phyloP scores from a whole-genome alignment of 2,113 vertebrate genomes.

The Oncorhynchus tshawytscha region DNA sequence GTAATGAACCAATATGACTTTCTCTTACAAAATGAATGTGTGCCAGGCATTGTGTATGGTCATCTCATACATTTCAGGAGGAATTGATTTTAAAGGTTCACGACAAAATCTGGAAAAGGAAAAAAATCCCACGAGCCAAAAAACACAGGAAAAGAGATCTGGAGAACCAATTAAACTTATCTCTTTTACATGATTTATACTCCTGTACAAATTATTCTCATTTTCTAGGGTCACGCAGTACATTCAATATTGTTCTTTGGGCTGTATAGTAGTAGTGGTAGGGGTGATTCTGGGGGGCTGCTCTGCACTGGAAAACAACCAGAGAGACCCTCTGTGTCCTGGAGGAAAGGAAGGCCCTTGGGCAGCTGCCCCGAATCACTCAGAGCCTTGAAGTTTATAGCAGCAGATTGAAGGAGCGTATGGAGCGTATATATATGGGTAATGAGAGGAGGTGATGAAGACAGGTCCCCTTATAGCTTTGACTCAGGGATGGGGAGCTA shows the following conservation, averaged over 20 bases:
- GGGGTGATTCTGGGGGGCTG: constrained; percentile 53
- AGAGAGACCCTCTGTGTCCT: constrained; percentile 46
- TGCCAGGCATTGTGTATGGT: constrained; percentile 29
- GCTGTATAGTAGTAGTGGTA: constrained; percentile 41
- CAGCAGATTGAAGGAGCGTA: constrained; percentile 27
- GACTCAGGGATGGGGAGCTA: no score
- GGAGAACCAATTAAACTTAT: constrained; percentile 59
- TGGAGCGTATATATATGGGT: constrained; percentile 9
- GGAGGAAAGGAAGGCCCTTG: constrained; percentile 47
- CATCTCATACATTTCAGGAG: constrained; percentile 53
- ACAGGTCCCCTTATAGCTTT: constrained; percentile 14
- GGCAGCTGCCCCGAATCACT: constrained; percentile 64
- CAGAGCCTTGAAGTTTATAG: constrained; percentile 47
- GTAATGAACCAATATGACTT: no score
- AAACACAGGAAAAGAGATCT: constrained; percentile 35
- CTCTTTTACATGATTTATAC: constrained; percentile 58
- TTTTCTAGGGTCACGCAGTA: no score
- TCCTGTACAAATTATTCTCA: not conserved
- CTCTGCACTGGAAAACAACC: no score
- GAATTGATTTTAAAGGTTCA: constrained; percentile 53
- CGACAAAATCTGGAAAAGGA: constrained; percentile 30
- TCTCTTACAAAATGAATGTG: no score
- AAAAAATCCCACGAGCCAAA: constrained; percentile 46
- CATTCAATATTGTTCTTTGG: constrained; percentile 9
- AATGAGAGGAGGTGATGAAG: constrained; percentile 14